These are phyloP conservation scores for Helogale parvula DNA, from an alignment of 2,113 vertebrate genomes.

Conservation along the genomic window DNA sequence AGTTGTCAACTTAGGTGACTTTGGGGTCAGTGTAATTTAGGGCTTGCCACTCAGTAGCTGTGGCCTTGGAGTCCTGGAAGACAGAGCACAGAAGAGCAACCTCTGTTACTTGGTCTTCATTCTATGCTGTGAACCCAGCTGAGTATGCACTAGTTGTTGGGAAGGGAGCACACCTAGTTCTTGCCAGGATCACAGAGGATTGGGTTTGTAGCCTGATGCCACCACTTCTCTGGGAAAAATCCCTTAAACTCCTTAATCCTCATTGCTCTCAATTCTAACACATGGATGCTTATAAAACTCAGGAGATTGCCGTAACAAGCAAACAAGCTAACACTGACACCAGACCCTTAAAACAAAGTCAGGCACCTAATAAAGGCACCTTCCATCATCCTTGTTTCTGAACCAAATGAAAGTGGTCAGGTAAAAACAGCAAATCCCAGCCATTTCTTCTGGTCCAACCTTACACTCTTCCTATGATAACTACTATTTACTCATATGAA, in stretches of 20 bases:
- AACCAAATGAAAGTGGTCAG: background rate
- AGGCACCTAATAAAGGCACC: background rate
- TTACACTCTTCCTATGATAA: background rate
- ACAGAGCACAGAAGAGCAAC: background rate
- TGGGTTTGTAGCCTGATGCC: background rate
- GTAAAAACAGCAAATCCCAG: background rate
- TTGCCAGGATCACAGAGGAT: background rate
- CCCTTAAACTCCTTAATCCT: background rate
- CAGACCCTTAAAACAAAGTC: background rate
- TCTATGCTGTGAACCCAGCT: background rate
- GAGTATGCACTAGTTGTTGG: background rate
- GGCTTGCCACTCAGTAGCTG: background rate
- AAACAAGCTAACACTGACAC: background rate
- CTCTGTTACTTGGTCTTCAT: background rate
- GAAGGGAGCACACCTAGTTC: background rate
- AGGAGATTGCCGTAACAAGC: background rate
- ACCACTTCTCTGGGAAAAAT: background rate
- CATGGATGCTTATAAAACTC: background rate
- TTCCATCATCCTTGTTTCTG: background rate
- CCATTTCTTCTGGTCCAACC: background rate
- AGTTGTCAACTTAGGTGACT: background rate
- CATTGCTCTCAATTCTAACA: background rate
- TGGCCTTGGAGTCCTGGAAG: background rate
- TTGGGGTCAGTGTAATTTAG: background rate
- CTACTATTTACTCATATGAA: background rate